Conservation (phyloP, 2,797 vertebrate species). For the Megalops cyprinoides region DNA sequence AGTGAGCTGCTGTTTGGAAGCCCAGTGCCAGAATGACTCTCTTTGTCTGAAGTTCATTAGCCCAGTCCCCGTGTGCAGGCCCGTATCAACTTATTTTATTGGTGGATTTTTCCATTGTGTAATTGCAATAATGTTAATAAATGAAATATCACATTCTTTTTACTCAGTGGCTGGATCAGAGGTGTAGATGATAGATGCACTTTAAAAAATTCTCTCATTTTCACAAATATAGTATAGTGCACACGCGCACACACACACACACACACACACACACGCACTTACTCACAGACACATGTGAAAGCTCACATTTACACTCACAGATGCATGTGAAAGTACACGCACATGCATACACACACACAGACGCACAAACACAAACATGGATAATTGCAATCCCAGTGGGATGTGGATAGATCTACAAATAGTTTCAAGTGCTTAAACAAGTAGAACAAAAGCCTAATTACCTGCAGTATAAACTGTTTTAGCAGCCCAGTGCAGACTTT, state of each 20-base stretch:
- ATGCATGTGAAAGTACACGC: conserved; percentile 23
- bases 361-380: conserved; percentile 4
- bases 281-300: not conserved
- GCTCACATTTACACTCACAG: not conserved
- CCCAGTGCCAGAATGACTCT: conserved; percentile 28
- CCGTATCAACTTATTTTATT: not conserved
- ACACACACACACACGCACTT: not conserved
- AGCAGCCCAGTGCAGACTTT: conserved; percentile 44
- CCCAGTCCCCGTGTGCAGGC: not conserved
- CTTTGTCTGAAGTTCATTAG: conserved; percentile 17
- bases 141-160: conserved; percentile 20
- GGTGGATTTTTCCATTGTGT: conserved; percentile 28
- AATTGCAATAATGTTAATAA: conserved; percentile 19
- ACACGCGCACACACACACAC: conserved; percentile 23
- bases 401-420: conserved; percentile 50
- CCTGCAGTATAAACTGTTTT: too few species aligned
- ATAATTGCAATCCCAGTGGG: conserved; percentile 34
- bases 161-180: not conserved
- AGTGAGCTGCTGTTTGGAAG: conserved; percentile 48
- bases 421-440: conserved; percentile 31
- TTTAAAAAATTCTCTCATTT: not conserved
- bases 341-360: not conserved
- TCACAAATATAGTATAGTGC: not conserved
- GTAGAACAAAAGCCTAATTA: conserved; percentile 59
- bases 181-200: not conserved